Evolutionary conservation across 2,888 invertebrate genomes (phyloP), one percentile per base, ranked within the genome.

Genomic region (Ptychoptera contaminata): DNA sequence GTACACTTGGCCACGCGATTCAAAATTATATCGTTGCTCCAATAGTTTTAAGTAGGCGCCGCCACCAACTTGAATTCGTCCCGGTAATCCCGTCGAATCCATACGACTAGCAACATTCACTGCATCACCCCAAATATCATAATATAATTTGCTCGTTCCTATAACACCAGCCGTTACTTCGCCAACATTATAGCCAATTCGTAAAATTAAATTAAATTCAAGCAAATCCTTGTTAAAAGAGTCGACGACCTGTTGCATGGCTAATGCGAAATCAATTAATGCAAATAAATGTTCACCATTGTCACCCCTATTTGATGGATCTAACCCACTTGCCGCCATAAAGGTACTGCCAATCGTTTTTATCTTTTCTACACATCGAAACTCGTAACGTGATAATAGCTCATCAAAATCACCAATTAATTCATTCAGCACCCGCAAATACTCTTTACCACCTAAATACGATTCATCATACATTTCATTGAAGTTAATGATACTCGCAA

Each of bases 121-220:
- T 0, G 96, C 91, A 62, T 97, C 96, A 0, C 96, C 96, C 96
- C 96, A 97, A 55, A 96, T 96, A 62, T 96, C 96, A 56, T 94
- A 97, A 62, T 91, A 88, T 48, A 97, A 69, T 60, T 96, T 97
- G 2, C 87, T 87, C 8, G 93, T 93, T 0, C 96, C 96, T 44
- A 97, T 94, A 2, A 97, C 86, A 2, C 94, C 94, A 0, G 96
- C 93, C 0, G 94, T 94, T 0, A 97, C 92, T 54, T 94, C 93
- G 0, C 96, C 96, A 54, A 82, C 84, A 65, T 96, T 94, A 58
- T 81, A 88, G 2, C 93, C 93, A 48, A 92, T 82, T 48, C 86
- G 71, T 32, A 92, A 67, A 40, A 88, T 82, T 46, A 92, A 74
- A 61, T 90, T 86, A 58, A 93, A 93, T 50, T 87, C 88, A 31